Conservation (phyloP, 2,888 invertebrate genomes). For the Cerastis rubricosa region DNA sequence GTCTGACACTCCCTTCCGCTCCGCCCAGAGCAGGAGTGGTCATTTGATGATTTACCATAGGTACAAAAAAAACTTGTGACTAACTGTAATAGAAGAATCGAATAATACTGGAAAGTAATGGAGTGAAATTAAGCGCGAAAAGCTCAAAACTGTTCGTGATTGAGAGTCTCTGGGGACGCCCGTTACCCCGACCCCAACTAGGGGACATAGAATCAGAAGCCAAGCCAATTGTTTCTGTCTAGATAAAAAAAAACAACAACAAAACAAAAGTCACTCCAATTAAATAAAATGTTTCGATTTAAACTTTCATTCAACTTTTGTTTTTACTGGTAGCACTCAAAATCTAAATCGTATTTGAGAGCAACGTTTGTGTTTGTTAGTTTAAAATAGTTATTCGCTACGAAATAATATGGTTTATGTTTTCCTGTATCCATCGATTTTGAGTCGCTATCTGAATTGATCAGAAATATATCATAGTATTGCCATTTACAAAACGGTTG, state of each 20-base stretch:
- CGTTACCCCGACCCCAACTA: too few species aligned
- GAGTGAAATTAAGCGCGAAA: neutral
- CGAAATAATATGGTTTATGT: neutral
- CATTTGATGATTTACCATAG: too few species aligned
- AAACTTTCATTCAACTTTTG: neutral
- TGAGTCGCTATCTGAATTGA: conserved; percentile 18
- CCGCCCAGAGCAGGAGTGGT: too few species aligned
- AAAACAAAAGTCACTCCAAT: neutral
- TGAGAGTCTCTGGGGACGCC: neutral
- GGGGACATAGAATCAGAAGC: neutral
- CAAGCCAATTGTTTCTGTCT: neutral
- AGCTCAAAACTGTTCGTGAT: neutral
- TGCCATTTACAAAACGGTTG: neutral
- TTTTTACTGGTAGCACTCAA: neutral
- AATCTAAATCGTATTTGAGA: conserved; percentile 13
- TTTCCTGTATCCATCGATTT: conserved; percentile 25
- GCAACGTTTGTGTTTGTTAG: conserved; percentile 9
- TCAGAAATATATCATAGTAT: conserved; percentile 7
- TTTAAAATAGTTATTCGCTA: neutral
- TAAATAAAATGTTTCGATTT: neutral
- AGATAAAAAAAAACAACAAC: too few species aligned
- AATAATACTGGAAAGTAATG: conserved; percentile 1
- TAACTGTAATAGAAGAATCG: neutral
- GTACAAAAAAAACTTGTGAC: neutral
- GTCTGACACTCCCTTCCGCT: too few species aligned